A percentile compares a stretch with the other conserved stretches of the same genome.
phyloP scores from a whole-genome alignment of 2,888 invertebrate species.

The Steinernema scapterisci region DNA sequence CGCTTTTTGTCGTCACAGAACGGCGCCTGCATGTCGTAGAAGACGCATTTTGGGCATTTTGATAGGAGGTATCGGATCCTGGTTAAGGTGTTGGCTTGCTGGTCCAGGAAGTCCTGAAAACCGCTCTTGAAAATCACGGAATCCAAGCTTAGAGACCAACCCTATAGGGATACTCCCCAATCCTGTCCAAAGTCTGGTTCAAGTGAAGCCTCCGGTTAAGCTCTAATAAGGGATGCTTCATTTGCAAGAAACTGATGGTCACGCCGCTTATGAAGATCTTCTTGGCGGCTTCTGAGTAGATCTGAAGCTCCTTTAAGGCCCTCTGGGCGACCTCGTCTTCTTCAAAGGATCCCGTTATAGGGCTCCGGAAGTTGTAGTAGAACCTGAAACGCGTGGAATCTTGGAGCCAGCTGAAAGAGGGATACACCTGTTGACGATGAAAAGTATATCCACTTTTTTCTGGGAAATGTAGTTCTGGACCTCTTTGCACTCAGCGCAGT shows the following conservation, averaged over 20 bases:
- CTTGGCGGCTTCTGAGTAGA: background rate
- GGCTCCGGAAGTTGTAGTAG: background rate
- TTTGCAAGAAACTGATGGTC: background rate
- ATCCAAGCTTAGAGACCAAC: background rate
- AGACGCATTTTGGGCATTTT: background rate
- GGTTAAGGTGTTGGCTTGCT: background rate
- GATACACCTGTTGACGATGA: background rate
- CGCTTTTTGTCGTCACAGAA: background rate
- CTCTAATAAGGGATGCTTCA: background rate
- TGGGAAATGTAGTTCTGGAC: background rate
- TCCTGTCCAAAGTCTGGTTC: background rate
- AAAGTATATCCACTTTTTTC: background rate
- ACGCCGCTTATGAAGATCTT: background rate
- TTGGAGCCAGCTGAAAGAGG: background rate
- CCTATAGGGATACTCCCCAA: background rate
- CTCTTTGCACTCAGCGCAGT: background rate
- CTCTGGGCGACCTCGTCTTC: background rate
- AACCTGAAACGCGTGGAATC: background rate
- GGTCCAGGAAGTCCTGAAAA: background rate
- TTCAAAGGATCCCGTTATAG: background rate
- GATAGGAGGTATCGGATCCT: background rate
- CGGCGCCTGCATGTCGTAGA: conserved; percentile 17
- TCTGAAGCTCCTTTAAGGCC: background rate
- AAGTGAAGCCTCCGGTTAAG: background rate
- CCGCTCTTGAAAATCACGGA: background rate